Conservation (phyloP, 2,888 invertebrate species). For the Hemistola chrysoprasaria region DNA sequence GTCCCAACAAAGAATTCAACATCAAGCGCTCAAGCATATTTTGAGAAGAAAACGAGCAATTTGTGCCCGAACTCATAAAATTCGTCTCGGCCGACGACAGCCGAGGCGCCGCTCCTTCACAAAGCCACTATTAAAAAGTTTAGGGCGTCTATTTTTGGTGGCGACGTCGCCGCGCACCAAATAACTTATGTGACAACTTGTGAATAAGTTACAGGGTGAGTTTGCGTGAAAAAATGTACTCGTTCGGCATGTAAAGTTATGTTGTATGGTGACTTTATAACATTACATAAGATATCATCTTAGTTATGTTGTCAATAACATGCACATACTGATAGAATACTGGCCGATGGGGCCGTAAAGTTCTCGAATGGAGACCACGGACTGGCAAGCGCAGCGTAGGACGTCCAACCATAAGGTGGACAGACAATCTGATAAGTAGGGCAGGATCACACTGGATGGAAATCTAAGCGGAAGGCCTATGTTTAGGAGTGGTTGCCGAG, state of each 20-base stretch:
- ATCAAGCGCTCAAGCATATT: conserved; percentile 40
- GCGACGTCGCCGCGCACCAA: conserved; percentile 43
- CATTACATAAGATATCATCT: too few species aligned
- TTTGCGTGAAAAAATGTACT: conserved; percentile 36
- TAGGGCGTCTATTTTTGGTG: conserved; percentile 72
- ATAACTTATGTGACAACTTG: conserved; percentile 65
- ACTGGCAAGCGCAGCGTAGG: too few species aligned
- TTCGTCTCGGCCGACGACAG: conserved; percentile 55
- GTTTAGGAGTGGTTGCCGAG: too few species aligned
- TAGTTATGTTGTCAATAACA: too few species aligned
- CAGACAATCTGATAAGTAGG: too few species aligned
- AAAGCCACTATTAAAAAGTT: conserved; percentile 71
- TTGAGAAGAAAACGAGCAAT: conserved; percentile 64
- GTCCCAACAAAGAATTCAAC: conserved; percentile 29
- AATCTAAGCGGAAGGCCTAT: too few species aligned
- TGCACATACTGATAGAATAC: too few species aligned
- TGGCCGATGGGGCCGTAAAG: too few species aligned
- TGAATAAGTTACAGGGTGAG: conserved; percentile 41
- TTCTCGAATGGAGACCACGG: too few species aligned
- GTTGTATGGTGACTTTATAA: too few species aligned
- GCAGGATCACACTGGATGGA: too few species aligned
- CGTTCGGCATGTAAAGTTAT: conserved; percentile 8
- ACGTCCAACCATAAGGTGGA: too few species aligned
- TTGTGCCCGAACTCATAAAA: conserved; percentile 73
- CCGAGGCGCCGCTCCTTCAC: conserved; percentile 61